These are phyloP conservation scores for Idaea aversata DNA, from an alignment of 2,888 invertebrate genomes.

Conservation along the genomic window DNA sequence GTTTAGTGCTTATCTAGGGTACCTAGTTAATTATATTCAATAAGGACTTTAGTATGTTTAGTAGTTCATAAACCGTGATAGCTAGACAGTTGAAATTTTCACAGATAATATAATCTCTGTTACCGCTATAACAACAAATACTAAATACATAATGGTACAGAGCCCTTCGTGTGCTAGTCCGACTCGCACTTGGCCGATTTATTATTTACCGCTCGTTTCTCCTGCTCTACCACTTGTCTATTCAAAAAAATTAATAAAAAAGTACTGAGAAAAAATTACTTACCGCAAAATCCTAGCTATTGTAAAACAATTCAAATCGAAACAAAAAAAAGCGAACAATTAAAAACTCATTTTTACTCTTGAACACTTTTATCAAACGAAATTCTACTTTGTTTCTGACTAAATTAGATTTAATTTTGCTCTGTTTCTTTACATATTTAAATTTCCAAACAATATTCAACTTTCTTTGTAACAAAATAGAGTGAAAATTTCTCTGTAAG, in stretches of 20 bases:
- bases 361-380: neutral
- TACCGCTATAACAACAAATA: too few species aligned
- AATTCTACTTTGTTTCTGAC: neutral
- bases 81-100: too few species aligned
- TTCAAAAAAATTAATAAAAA: neutral
- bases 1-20: neutral
- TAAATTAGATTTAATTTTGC: neutral
- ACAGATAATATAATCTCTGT: too few species aligned
- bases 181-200: too few species aligned
- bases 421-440: neutral
- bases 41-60: neutral
- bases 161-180: too few species aligned
- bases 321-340: neutral
- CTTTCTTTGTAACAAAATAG: too few species aligned
- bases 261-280: too few species aligned
- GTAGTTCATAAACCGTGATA: neutral
- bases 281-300: neutral
- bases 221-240: neutral
- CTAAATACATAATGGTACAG: too few species aligned
- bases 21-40: neutral
- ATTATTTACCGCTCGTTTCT: neutral
- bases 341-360: neutral
- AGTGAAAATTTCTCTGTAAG: too few species aligned
- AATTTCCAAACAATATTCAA: too few species aligned
- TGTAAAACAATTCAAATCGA: neutral